Evolutionary conservation across 35 echinoderm and acorn worm species (phyloP), one percentile per base, ranked within the genome.

Genomic region (Stichopus chloronotus): DNA sequence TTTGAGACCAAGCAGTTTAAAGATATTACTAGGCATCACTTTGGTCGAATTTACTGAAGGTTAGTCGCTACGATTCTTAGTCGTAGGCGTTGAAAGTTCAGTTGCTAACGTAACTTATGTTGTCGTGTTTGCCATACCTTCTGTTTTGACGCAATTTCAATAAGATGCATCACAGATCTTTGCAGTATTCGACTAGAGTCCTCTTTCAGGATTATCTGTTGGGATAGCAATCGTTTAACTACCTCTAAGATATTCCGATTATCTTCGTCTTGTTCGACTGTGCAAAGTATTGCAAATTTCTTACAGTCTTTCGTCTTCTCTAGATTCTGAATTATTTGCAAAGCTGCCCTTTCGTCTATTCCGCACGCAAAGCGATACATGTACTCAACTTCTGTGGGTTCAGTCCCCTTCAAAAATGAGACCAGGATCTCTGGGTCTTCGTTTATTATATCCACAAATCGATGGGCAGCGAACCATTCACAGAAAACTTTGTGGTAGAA

Each of bases 401-500:
- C 78, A 12, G 78, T 55, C 6, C 8, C 17, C 1, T 81, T 6
- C 13, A 81, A 81, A 55, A 81, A 19, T 7, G 19, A 4, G 69
- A n/a, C 14, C 14, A 74, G 69, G 17, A 74, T 6, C 13, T n/a
- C 69, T 14, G 69, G 69, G 5, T 74, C 22, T 74, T 16, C 13
- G 13, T 74, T 74, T 20, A 74, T n/a, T 19, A 7, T 74, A 7
- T n/a, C 14, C 13, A 21, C 69, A 74, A 74, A 74, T n/a, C 22
- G 14, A 74, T 74, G 69, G 22, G 69, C 80, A 83, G 80, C 80
- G 24, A 13, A 88, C 86, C 86, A 88, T 61, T 88, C 86, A 88
- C 86, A 88, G 21, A 88, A 88, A 25, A 88, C 10, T 63, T 88
- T 69, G 25, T 88, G 86, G 52, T 88, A 88, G 61, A 88, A 88